Conservation (phyloP, 2,888 invertebrate genomes). For the Hyposoter didymator region DNA sequence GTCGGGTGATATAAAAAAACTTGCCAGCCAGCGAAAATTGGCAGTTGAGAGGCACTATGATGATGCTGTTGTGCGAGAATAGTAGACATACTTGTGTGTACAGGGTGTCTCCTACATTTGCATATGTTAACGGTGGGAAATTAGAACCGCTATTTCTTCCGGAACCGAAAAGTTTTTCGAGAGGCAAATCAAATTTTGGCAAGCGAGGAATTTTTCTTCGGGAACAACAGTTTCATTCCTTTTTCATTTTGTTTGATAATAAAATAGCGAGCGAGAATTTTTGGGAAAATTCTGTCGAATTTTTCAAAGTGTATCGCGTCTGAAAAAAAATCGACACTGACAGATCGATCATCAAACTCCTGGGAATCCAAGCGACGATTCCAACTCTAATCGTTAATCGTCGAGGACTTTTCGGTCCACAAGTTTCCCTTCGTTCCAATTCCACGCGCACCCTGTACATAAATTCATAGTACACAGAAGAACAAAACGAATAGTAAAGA, state of each 20-base stretch:
- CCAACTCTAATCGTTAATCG: too few species aligned
- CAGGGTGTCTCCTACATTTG: neutral
- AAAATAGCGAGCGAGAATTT: neutral
- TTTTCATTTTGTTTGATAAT: neutral
- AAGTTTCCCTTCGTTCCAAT: neutral
- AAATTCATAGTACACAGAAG: neutral
- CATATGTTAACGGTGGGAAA: neutral
- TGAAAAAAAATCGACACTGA: neutral
- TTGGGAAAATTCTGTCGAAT: neutral
- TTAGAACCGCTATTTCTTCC: neutral
- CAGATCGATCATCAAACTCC: neutral
- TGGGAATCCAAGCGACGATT: neutral
- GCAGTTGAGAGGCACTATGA: conserved; percentile 37
- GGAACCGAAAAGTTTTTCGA: neutral
- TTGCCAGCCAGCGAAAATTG: conserved; percentile 46
- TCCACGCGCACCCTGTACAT: neutral
- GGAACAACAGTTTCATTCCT: neutral
- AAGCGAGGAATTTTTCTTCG: neutral
- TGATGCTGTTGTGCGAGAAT: conserved; percentile 34
- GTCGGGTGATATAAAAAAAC: conserved; percentile 30
- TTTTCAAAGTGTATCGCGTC: neutral
- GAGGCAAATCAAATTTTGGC: neutral
- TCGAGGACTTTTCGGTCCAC: too few species aligned
- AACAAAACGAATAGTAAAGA: conserved; percentile 21
- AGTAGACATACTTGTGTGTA: conserved; percentile 11